Evolutionary conservation across 2,888 invertebrate genomes (phyloP).

Genomic region (Lamellibrachia columna): DNA sequence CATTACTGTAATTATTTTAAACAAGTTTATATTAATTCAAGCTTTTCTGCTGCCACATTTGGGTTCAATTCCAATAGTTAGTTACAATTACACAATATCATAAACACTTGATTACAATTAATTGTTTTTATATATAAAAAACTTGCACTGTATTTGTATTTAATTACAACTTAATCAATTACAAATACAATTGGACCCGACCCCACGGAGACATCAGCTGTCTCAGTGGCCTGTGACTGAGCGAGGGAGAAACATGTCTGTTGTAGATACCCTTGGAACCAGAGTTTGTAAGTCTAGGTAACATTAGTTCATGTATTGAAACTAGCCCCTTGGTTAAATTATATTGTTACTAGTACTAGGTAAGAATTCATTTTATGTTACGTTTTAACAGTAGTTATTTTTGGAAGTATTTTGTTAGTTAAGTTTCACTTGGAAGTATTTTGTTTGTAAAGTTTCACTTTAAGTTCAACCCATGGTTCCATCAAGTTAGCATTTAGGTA

Average conservation of each 20-base stretch:
- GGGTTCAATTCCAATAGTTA: no score
- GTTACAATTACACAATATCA: no score
- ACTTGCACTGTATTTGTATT: no score
- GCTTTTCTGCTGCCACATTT: no score
- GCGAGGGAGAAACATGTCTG: background rate
- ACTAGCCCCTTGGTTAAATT: background rate
- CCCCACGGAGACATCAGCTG: no score
- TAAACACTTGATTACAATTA: no score
- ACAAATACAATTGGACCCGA: no score
- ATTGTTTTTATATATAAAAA: no score
- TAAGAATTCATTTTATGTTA: background rate
- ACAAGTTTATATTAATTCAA: no score
- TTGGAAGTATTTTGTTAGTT: background rate
- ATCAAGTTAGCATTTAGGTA: background rate
- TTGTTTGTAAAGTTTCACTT: background rate
- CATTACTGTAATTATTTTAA: no score
- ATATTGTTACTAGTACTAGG: background rate
- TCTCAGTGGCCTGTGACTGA: background rate
- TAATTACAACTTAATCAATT: no score
- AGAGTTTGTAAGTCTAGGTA: background rate
- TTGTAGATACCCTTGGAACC: slow-evolving; percentile 1
- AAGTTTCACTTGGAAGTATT: background rate
- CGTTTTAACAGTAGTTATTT: no score
- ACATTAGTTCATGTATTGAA: background rate
- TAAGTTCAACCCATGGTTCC: background rate